These are phyloP conservation scores for Steinernema hermaphroditum DNA, from an alignment of 2,888 invertebrate species.

Conservation along the genomic window DNA sequence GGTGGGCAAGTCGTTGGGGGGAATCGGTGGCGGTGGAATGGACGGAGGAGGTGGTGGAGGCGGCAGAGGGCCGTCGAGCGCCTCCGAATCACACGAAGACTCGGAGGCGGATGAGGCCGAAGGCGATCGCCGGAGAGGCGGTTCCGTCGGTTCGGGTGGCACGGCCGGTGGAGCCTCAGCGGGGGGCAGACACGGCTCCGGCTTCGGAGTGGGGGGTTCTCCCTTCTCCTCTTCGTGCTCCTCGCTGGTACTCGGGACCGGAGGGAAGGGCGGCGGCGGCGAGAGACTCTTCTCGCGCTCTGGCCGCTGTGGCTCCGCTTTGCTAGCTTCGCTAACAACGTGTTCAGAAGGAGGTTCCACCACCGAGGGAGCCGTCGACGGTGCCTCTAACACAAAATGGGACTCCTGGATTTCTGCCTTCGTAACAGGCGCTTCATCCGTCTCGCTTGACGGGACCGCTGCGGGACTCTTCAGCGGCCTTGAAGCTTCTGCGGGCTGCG, in stretches of 20 bases:
- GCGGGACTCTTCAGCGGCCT: background rate
- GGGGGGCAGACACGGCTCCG: no score
- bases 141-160: background rate
- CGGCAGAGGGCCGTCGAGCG: background rate
- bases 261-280: slow-evolving; percentile 9
- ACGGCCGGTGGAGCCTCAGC: background rate
- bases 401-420: background rate
- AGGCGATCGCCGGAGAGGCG: background rate
- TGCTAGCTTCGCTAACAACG: background rate
- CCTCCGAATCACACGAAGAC: background rate
- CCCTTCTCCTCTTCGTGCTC: background rate
- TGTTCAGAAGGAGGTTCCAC: slow-evolving; percentile 6
- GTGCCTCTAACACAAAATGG: slow-evolving; percentile 22
- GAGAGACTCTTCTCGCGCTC: background rate
- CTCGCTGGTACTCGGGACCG: background rate
- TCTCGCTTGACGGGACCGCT: background rate
- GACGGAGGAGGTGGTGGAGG: slow-evolving; percentile 4
- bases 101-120: background rate
- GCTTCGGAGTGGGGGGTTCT: background rate
- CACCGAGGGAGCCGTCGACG: slow-evolving; percentile 22
- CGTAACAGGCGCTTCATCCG: background rate
- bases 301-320: background rate
- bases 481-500: background rate
- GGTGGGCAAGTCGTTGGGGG: no score
- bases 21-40: no score